Percentiles rank a stretch among this genome's conserved stretches.
Conservation (phyloP, 2,888 invertebrate species). For the Diploptera punctata region DNA sequence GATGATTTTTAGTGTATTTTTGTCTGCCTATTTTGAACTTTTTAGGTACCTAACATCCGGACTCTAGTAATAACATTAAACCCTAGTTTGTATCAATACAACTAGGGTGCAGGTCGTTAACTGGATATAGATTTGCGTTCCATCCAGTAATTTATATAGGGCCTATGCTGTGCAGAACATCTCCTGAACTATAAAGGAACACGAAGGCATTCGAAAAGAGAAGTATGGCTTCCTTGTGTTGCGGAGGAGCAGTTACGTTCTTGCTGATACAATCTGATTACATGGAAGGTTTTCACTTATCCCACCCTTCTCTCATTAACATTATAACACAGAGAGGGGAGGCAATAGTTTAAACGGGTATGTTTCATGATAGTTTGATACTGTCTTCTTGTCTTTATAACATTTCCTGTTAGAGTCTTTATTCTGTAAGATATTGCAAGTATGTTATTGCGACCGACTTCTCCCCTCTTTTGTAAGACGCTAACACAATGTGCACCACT, state of each 20-base stretch:
- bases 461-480: no score
- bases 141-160: neutral
- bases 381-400: slow-evolving; percentile 14
- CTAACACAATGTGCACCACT: no score
- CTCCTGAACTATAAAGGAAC: slow-evolving; percentile 7
- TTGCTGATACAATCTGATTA: slow-evolving; percentile 30
- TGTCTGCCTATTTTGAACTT: no score
- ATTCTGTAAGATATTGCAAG: slow-evolving; percentile 8
- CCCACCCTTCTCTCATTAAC: slow-evolving; percentile 11
- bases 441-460: neutral
- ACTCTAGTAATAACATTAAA: no score
- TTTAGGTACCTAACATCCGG: no score
- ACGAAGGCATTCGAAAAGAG: neutral
- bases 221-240: neutral
- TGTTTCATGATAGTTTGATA: slow-evolving; percentile 11
- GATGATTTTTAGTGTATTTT: no score
- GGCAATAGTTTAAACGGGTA: slow-evolving; percentile 11
- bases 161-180: neutral
- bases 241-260: slow-evolving; percentile 8
- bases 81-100: no score
- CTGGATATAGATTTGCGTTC: neutral
- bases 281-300: slow-evolving; percentile 10
- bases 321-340: neutral
- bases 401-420: neutral
- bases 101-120: no score